Conservation (phyloP, 2,888 invertebrate genomes). For the Petrophora chlorosata region DNA sequence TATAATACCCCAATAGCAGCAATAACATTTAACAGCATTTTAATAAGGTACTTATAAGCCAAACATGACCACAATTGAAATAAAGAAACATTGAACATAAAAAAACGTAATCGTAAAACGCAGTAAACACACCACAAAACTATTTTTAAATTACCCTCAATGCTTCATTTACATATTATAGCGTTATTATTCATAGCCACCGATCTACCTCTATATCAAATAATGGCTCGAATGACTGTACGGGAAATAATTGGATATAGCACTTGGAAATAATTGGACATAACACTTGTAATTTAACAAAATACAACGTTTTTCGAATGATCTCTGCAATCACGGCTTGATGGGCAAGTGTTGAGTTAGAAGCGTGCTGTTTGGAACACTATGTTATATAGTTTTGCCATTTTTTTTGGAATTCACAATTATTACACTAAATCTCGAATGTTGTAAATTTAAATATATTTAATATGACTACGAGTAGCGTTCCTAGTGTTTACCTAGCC, state of each 20-base stretch:
- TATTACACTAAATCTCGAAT: too few relatives aligned
- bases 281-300: constrained; percentile 58
- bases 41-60: too few relatives aligned
- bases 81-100: background rate
- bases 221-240: constrained; percentile 17
- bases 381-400: too few relatives aligned
- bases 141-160: constrained; percentile 16
- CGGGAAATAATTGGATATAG: constrained; percentile 33
- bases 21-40: too few relatives aligned
- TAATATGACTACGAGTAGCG: too few relatives aligned
- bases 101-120: background rate
- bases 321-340: constrained; percentile 55
- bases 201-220: constrained; percentile 19
- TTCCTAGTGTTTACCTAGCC: too few relatives aligned
- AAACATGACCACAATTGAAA: background rate
- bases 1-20: too few relatives aligned
- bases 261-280: constrained; percentile 51
- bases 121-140: constrained; percentile 11
- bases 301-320: constrained; percentile 59
- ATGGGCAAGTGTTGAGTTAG: background rate
- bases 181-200: constrained; percentile 24
- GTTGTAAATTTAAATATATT: too few relatives aligned
- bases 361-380: constrained; percentile 5
- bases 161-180: constrained; percentile 18
- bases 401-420: too few relatives aligned